A percentile compares a stretch with the other conserved stretches of the same genome.
phyloP scores from a whole-genome alignment of 2,888 invertebrate genomes.

The Trimorus sp. region DNA sequence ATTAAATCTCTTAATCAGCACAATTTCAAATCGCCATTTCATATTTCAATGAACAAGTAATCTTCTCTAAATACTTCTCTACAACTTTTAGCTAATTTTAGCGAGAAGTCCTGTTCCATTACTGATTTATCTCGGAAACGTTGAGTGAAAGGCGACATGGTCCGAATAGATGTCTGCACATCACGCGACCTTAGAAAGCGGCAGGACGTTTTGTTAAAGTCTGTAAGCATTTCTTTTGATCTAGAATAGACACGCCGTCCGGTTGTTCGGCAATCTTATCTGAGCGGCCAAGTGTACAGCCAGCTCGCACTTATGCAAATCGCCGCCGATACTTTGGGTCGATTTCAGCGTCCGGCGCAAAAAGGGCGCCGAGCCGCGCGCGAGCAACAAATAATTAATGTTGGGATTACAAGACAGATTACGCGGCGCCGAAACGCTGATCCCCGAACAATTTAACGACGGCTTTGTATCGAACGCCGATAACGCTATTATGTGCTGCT shows the following conservation, averaged over 20 bases:
- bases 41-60: too few relatives aligned
- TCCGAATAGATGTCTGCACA: too few relatives aligned
- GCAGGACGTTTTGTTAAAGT: background rate
- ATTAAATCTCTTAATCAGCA: too few relatives aligned
- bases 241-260: conserved; percentile 32
- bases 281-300: conserved; percentile 48
- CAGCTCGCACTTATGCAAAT: conserved; percentile 68
- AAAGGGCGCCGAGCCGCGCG: conserved; percentile 10
- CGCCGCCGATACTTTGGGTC: conserved; percentile 63
- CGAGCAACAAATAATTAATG: conserved; percentile 41
- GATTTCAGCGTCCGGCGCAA: conserved; percentile 34
- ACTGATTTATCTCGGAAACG: too few relatives aligned
- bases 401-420: conserved; percentile 46
- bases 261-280: conserved; percentile 30
- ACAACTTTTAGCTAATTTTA: too few relatives aligned
- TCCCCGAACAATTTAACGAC: conserved; percentile 24
- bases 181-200: too few relatives aligned
- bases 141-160: too few relatives aligned
- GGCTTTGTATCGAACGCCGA: conserved; percentile 32
- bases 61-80: too few relatives aligned
- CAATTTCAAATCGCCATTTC: too few relatives aligned
- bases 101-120: too few relatives aligned
- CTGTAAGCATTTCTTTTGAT: conserved; percentile 5
- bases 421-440: conserved; percentile 27
- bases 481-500: conserved; percentile 36